Evolutionary conservation across 1,140 invertebrate genomes (phyloP), one percentile per base, ranked within the genome.

Genomic region (Rhizoglyphus robini): DNA sequence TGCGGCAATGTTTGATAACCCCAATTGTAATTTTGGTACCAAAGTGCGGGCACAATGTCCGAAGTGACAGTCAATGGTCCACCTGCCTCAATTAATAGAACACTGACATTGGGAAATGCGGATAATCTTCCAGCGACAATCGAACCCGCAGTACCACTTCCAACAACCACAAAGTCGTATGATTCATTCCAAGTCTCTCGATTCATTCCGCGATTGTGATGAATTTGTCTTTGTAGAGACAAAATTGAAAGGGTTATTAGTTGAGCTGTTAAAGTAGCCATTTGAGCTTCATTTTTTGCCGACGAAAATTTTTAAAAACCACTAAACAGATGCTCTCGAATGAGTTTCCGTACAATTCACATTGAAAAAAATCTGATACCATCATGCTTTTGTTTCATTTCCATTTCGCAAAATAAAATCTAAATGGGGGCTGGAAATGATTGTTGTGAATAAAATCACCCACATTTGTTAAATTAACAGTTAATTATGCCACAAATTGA

Each of bases 31-130:
- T 88, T 83, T 60, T 86, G 90, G 3, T 90, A 78, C 73, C 92
- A 88, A 4, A 93, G 75, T 71, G 89, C 90, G 0, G 86, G 88
- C 0, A 89, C 88, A 0, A 93, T 88, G 70, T 90, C 87, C 0
- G 88, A 88, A 68, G 92, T 85, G 72, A 89, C 86, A 0, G 87
- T 89, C 75, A 95, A 91, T 75, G 91, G 86, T 2, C 86, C 88
- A 0, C 91, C 92, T 3, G 90, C 90, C 79, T 96, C 92, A 65
- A 96, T 70, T 0, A 96, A 75, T 1, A 95, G 76, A 0, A 94
- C 84, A 13, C 38, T 49, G 20, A 68, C 41, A 34, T 72, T 67
- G 0, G 70, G 34, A 59, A 80, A 72, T 64, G 79, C 79, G 0
- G 78, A 72, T 30, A 81, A 70, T 23, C 81, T 71, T 61, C 74